Base-by-base conservation (phyloP, 2,113 vertebrate species). In the Scalopus aquaticus region DNA sequence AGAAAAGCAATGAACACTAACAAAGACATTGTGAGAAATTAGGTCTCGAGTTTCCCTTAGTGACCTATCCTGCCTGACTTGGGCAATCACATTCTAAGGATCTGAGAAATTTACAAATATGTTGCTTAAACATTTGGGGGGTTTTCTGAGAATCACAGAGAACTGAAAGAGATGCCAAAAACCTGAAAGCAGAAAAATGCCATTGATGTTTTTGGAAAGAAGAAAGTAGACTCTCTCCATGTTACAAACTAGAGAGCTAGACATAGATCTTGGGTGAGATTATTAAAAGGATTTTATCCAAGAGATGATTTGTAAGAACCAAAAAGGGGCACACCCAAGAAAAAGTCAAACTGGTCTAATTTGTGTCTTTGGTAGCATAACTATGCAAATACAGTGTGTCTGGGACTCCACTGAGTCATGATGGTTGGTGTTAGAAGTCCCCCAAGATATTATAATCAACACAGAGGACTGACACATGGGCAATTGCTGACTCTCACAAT, bases 131-230 rank as follows among this genome's bases (percentile, higher is more conserved):
- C 64, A 94, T 56, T 64, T 35, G 12, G 26, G 51, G n/a, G 70
- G 32, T 76, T 49, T 78, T 42, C 62, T 39, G 58, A 93, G 73
- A 95, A 88, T 60, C 42, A 77, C 9, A 72, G 62, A 85, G 79
- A 83, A 78, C n/a, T 70, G 37, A 8, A 91, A 86, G 49, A 90
- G 44, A 24, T 80, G 51, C 35, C 74, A 96, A 96, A 74, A 88
- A 95, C 83, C 72, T 74, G 46, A 42, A 95, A 96, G 69, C 74
- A 96, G 44, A 69, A 90, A 97, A 97, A 97, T 97, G 87, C 46
- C 89, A 96, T 12, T 70, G 84, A 82, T 84, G 67, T 93, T 95
- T 96, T 94, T 92, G 60, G 93, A 95, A 95, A 93, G 92, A 32
- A 89, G n/a, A 95, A 95, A 94, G 93, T 87, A 96, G 90, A 80